These are phyloP conservation scores for Orthosia gracilis DNA, from an alignment of 2,888 invertebrate genomes.

Conservation along the genomic window DNA sequence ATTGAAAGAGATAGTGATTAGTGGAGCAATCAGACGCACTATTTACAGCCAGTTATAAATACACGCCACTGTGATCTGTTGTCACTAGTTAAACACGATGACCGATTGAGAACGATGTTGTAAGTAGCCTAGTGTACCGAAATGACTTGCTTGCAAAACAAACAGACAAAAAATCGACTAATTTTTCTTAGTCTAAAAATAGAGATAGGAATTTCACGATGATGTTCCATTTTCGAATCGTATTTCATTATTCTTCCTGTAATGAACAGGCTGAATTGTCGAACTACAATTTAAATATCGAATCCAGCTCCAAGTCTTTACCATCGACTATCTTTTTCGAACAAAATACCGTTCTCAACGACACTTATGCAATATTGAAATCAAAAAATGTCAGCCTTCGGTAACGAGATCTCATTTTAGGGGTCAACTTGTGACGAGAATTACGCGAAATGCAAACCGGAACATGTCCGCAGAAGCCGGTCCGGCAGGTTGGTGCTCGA, in stretches of 20 bases:
- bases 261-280: background rate
- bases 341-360: slow-evolving; percentile 26
- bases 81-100: slow-evolving; percentile 67
- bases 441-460: slow-evolving; percentile 76
- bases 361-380: slow-evolving; percentile 65
- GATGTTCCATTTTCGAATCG: slow-evolving; percentile 16
- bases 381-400: slow-evolving; percentile 64
- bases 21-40: slow-evolving; percentile 75
- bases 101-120: slow-evolving; percentile 55
- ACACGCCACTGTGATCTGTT: slow-evolving; percentile 65
- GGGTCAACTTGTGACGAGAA: slow-evolving; percentile 75
- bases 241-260: background rate
- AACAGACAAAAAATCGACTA: slow-evolving; percentile 36
- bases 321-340: background rate
- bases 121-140: slow-evolving; percentile 59
- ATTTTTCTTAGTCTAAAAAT: slow-evolving; percentile 6
- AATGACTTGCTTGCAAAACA: slow-evolving; percentile 58
- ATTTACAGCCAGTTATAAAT: slow-evolving; percentile 75
- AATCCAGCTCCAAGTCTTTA: slow-evolving; percentile 19
- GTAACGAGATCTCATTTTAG: slow-evolving; percentile 67
- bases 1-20: slow-evolving; percentile 69
- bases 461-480: slow-evolving; percentile 64
- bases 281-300: slow-evolving; percentile 30
- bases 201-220: background rate
- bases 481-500: slow-evolving; percentile 67